phyloP scores from a whole-genome alignment of 37 sponge, comb jelly and placozoan species.

The Trichoplax adhaerens region DNA sequence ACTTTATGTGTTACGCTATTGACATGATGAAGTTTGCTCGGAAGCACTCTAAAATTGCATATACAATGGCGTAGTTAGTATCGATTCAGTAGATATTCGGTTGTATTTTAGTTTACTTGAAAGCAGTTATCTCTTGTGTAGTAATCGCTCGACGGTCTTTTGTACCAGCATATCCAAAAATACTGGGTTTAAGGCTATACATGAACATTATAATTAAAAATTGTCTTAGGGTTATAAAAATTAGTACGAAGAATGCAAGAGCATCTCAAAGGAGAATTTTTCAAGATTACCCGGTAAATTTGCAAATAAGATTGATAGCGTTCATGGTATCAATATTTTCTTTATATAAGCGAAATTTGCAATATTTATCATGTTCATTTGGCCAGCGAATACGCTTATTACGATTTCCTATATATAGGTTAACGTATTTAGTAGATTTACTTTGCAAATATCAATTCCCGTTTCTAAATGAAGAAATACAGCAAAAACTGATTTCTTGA shows the following conservation, averaged over 20 bases:
- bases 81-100: too few relatives aligned
- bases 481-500: too few relatives aligned
- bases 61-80: too few relatives aligned
- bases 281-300: background rate
- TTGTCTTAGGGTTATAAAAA: background rate
- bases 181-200: constrained; percentile 31
- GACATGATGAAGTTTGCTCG: constrained; percentile 36
- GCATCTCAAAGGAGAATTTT: background rate
- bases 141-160: constrained; percentile 90
- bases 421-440: background rate
- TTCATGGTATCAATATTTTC: constrained; percentile 79
- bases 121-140: constrained; percentile 50
- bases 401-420: constrained; percentile 5
- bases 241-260: background rate
- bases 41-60: constrained; percentile 10
- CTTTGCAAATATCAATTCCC: too few relatives aligned
- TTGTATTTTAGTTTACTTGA: constrained; percentile 18
- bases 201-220: too few relatives aligned
- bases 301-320: constrained; percentile 29
- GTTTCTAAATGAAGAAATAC: too few relatives aligned
- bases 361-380: constrained; percentile 29
- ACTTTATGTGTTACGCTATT: constrained; percentile 35
- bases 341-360: constrained; percentile 70
- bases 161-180: constrained; percentile 59
- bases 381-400: constrained; percentile 30